Conservation (phyloP, 2,888 invertebrate genomes). For the Tridacna crocea region DNA sequence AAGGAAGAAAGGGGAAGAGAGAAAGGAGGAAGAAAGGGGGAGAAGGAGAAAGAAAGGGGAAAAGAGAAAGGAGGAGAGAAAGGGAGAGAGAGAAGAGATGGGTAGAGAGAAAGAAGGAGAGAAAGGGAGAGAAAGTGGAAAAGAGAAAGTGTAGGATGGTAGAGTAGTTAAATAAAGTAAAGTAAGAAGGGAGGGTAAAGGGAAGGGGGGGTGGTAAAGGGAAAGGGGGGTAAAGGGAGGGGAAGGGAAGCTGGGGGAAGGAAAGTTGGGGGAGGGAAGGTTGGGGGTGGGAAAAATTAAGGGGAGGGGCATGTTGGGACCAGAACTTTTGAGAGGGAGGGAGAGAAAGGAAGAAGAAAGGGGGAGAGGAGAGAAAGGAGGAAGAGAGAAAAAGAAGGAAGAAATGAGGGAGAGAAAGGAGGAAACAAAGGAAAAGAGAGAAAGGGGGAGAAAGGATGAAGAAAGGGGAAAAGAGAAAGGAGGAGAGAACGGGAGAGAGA, state of each 20-base stretch:
- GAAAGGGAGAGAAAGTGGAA: background rate
- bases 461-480: too few species aligned
- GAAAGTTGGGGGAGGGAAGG: too few species aligned
- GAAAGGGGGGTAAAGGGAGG: background rate
- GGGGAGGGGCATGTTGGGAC: too few species aligned
- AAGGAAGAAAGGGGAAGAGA: background rate
- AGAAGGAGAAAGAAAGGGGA: background rate
- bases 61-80: too few species aligned
- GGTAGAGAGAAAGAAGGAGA: background rate
- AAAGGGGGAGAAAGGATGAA: background rate
- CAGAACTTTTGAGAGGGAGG: too few species aligned
- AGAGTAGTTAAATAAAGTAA: too few species aligned
- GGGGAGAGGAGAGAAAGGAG: slow-evolving; percentile 1
- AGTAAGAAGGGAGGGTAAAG: background rate
- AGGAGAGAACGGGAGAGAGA: background rate
- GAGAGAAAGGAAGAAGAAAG: too few species aligned
- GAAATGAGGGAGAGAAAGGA: background rate
- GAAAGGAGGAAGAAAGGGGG: background rate
- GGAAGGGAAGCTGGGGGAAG: too few species aligned
- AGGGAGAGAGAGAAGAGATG: background rate
- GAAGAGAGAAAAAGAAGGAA: slow-evolving; percentile 3
- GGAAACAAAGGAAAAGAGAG: background rate
- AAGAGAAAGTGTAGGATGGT: background rate
- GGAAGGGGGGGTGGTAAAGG: background rate
- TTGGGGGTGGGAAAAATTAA: too few species aligned